phyloP scores from a whole-genome alignment of 2,113 vertebrate species.

The Peromyscus polionotus region DNA sequence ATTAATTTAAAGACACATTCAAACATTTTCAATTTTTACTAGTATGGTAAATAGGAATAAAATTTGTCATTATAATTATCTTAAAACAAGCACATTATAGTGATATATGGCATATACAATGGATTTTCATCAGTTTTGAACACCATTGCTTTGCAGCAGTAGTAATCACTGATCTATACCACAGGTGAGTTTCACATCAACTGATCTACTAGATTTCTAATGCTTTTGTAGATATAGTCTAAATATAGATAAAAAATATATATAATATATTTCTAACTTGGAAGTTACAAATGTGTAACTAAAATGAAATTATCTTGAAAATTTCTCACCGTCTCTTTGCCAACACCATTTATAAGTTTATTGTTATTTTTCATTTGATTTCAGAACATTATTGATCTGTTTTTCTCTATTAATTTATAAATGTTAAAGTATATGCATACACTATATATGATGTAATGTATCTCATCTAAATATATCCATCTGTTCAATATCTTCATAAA shows the following conservation, averaged over 20 bases:
- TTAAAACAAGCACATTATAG: background rate
- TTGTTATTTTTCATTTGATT: background rate
- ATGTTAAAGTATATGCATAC: background rate
- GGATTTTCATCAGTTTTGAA: background rate
- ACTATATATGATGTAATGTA: background rate
- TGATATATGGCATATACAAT: background rate
- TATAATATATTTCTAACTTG: background rate
- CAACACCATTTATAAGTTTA: background rate
- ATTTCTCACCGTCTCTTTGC: background rate
- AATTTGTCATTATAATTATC: background rate
- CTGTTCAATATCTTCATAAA: background rate
- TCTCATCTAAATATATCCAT: background rate
- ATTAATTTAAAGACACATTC: background rate
- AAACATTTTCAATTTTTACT: background rate
- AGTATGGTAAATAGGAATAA: background rate
- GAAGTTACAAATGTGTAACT: background rate
- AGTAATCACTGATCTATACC: background rate
- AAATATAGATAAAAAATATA: too few species aligned
- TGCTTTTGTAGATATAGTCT: background rate
- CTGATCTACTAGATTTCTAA: background rate
- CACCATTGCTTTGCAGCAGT: background rate
- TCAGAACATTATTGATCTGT: background rate
- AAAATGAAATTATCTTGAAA: background rate
- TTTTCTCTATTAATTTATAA: background rate
- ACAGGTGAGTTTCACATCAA: background rate